These are phyloP conservation scores for Synergus itoensis DNA, from an alignment of 2,888 invertebrate genomes.

Conservation along the genomic window DNA sequence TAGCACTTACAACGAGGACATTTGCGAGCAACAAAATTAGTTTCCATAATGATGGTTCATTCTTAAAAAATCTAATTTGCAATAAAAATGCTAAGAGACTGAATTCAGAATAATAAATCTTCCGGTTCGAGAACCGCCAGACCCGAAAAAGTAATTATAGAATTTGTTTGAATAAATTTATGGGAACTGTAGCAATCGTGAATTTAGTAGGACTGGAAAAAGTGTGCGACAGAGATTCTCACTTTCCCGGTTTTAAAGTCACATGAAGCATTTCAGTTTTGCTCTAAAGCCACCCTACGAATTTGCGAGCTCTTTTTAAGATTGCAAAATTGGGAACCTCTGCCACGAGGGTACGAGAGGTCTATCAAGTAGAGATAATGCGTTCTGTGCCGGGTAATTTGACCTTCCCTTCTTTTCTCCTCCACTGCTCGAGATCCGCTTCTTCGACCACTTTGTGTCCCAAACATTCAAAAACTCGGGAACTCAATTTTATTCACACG, in stretches of 20 bases:
- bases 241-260: conserved; percentile 44
- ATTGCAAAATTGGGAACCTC: conserved; percentile 61
- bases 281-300: background rate
- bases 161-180: conserved; percentile 77
- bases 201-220: conserved; percentile 65
- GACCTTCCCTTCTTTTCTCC: conserved; percentile 60
- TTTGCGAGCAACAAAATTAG: conserved; percentile 38
- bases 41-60: conserved; percentile 12
- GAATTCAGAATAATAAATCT: conserved; percentile 64
- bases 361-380: conserved; percentile 76
- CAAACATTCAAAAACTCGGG: conserved; percentile 18
- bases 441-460: conserved; percentile 42
- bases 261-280: conserved; percentile 14
- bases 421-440: conserved; percentile 42
- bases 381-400: conserved; percentile 76
- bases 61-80: conserved; percentile 25
- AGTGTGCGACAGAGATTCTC: conserved; percentile 64
- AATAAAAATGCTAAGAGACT: conserved; percentile 24
- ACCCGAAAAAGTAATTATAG: conserved; percentile 75
- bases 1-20: background rate
- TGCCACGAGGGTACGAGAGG: conserved; percentile 59
- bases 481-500: conserved; percentile 28
- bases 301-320: conserved; percentile 12
- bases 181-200: conserved; percentile 66
- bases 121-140: conserved; percentile 52